Evolutionary conservation across 1,140 invertebrate species (phyloP), one percentile per base, ranked within the genome.

Genomic region (Nephila pilipes): DNA sequence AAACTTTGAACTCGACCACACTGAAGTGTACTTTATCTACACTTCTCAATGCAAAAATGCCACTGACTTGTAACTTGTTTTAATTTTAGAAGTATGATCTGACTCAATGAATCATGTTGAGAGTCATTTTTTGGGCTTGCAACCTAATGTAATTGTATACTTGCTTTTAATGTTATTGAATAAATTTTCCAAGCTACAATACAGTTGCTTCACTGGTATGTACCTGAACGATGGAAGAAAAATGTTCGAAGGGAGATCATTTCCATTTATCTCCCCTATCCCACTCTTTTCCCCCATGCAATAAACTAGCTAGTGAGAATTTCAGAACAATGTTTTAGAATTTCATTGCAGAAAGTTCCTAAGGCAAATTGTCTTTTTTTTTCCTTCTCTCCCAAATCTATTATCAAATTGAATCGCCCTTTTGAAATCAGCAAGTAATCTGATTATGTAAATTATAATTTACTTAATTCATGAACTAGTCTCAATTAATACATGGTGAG

Each of bases 41-140:
- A 87, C 85, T 87, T 90, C 88, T 90, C 80, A 65, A 57, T 79
- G 88, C 88, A 57, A 38, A 69, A 75, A 54, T 88, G n/a, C 63
- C 29, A 88, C 85, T 87, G 10, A 87, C 22, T 60, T 65, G 29
- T 57, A 87, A 87, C 38, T 87, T 87, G 32, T 60, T 57, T 83
- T 83, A 32, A 75, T 75, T 75, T 75, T 75, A 75, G 29, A 32
- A 75, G 18, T 75, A 75, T 75, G 69, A 75, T 75, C 69, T 75
- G 69, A 75, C 29, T 29, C 32, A 32, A 75, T 29, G 32, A 55
- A 81, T 81, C 38, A 22, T 54, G 38, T 81, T 80, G 20, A 32
- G 32, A 58, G 83, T 85, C 29, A 29, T 75, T 75, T 75, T 75
- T 75, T 18, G 29, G 69, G 25, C 20, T 10, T 18, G 16, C 16